These are phyloP conservation scores for Stenoptilia bipunctidactyla DNA, from an alignment of 2,888 invertebrate genomes.

Conservation along the genomic window DNA sequence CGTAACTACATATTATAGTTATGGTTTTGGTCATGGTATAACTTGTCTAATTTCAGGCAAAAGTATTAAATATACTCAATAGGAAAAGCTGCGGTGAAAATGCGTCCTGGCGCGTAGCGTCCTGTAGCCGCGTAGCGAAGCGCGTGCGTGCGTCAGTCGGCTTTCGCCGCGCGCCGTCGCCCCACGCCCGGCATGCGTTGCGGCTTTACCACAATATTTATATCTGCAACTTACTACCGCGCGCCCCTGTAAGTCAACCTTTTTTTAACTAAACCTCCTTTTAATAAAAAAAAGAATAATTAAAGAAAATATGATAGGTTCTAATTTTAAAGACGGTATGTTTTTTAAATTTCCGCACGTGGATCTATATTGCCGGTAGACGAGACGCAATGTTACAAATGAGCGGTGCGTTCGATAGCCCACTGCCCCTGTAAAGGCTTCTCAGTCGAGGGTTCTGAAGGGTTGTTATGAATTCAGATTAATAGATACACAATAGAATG, in stretches of 20 bases:
- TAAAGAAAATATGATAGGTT: not conserved
- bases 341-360: conserved; percentile 48
- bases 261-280: not conserved
- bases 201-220: conserved; percentile 26
- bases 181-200: conserved; percentile 48
- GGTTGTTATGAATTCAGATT: conserved; percentile 46
- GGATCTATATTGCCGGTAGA: conserved; percentile 30
- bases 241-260: conserved; percentile 58
- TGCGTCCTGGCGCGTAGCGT: conserved; percentile 24
- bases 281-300: not conserved
- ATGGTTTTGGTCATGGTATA: too few species aligned
- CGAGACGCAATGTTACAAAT: conserved; percentile 54
- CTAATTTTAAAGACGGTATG: too few species aligned
- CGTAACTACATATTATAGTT: too few species aligned
- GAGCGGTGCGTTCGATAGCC: conserved; percentile 67
- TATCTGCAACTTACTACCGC: conserved; percentile 40
- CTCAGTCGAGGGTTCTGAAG: conserved; percentile 41
- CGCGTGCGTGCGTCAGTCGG: conserved; percentile 61
- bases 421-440: conserved; percentile 67
- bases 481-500: conserved; percentile 23
- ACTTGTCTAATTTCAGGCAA: too few species aligned
- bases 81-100: too few species aligned
- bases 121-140: conserved; percentile 25
- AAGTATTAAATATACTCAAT: too few species aligned
- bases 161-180: conserved; percentile 52